A percentile compares a stretch with the other conserved stretches of the same genome.
Evolutionary conservation across 2,113 vertebrate species (phyloP).

Genomic region (Pelmatolapia mariae): DNA sequence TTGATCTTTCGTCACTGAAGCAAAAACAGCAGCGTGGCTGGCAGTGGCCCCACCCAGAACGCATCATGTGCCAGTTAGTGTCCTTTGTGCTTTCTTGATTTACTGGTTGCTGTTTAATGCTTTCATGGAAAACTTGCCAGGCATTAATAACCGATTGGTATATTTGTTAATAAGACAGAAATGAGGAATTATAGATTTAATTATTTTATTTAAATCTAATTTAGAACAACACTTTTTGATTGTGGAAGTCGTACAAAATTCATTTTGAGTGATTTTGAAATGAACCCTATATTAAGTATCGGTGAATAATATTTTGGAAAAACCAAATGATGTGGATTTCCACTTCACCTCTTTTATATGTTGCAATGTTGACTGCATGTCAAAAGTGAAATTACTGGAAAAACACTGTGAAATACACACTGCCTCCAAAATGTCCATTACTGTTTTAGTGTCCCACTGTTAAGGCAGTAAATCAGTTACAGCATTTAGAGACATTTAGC

Average conservation of each 20-base stretch:
- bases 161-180: constrained; percentile 8
- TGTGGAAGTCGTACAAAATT: background rate
- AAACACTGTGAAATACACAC: background rate
- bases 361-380: background rate
- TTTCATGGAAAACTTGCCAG: background rate
- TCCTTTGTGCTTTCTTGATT: background rate
- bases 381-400: background rate
- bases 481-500: background rate
- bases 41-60: constrained; percentile 7
- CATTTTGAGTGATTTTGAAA: rapidly evolving
- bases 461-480: background rate
- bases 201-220: background rate
- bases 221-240: background rate
- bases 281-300: rapidly evolving
- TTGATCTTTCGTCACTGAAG: constrained; percentile 41
- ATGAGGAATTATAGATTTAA: background rate
- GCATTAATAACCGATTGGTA: background rate
- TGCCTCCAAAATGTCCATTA: background rate
- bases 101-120: background rate
- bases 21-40: background rate
- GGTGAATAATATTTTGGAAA: background rate
- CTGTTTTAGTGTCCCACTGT: background rate
- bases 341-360: background rate
- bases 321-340: background rate
- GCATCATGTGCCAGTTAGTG: background rate